A percentile compares a stretch with the other conserved stretches of the same genome.
Conservation (phyloP, 2,113 vertebrate genomes). For the Seriola quinqueradiata region DNA sequence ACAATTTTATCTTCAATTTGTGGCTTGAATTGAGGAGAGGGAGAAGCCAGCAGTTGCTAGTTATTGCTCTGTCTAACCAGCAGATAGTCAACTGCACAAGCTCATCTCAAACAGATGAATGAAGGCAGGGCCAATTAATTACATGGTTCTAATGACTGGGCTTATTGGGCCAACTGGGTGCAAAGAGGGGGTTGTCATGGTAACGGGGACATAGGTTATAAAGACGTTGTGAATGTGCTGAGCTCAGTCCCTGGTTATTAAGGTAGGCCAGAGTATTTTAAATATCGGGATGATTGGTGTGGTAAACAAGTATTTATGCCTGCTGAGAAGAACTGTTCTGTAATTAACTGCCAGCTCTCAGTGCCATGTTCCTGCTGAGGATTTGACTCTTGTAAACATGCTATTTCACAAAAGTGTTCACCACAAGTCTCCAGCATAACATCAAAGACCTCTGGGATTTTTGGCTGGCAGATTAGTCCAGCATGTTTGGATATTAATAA, state of each 20-base stretch:
- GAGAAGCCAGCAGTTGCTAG: slow-evolving; percentile 23
- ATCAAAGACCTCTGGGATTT: slow-evolving; percentile 58
- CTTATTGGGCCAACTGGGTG: slow-evolving; percentile 70
- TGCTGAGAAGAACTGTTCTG: slow-evolving; percentile 51
- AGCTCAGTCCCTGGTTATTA: slow-evolving; percentile 56
- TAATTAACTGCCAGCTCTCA: slow-evolving; percentile 63
- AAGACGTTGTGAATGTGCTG: slow-evolving; percentile 69
- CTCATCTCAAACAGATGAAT: slow-evolving; percentile 67
- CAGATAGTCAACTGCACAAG: slow-evolving; percentile 62
- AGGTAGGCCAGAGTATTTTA: slow-evolving; percentile 57
- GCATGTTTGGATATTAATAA: slow-evolving; percentile 49
- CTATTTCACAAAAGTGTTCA: slow-evolving; percentile 62
- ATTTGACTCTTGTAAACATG: slow-evolving; percentile 68
- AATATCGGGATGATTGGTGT: slow-evolving; percentile 70
- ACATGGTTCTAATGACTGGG: slow-evolving; percentile 81
- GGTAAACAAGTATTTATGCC: slow-evolving; percentile 69
- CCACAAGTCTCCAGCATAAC: slow-evolving; percentile 49
- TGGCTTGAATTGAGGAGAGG: not conserved
- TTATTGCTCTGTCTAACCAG: slow-evolving; percentile 62
- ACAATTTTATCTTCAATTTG: not conserved
- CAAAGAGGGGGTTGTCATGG: slow-evolving; percentile 75
- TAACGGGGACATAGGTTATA: slow-evolving; percentile 70
- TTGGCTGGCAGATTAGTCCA: slow-evolving; percentile 12
- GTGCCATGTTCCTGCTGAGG: slow-evolving; percentile 51
- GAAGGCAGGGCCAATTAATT: slow-evolving; percentile 83